Base-by-base conservation (phyloP, 2,113 vertebrate species). In the Mobula birostris region DNA sequence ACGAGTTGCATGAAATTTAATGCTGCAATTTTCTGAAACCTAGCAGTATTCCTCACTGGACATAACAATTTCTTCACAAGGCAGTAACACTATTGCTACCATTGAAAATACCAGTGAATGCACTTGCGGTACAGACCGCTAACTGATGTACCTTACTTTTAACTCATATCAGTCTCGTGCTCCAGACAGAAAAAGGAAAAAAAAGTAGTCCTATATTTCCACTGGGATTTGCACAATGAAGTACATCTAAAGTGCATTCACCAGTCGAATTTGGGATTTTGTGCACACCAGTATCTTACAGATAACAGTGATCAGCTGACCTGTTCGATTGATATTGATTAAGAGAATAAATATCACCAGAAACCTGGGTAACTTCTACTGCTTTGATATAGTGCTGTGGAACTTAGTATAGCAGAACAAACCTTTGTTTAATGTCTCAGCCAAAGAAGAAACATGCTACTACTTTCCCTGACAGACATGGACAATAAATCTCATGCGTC, bases 1-100 rank as follows among this genome's bases (percentile, higher is more conserved):
- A 56, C 7, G 80, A 83, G n/a, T 83, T 83, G 40, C 36, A 83
- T 83, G 9, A 92, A 72, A 92, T 92, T 92, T 74, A 21, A 21
- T 24, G 90, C 36, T 24, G 8, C 32, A 92, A 92, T 72, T 72
- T 92, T 72, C 66, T 70, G 63, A 91, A 70, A 40, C 12, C 66
- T 40, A 4, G 15, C n/a, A 48, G 36, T 72, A 72, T 48, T 48
- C 90, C 8, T 19, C 24, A 29, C 14, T 91, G n/a, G 61, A 40
- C 7, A 7, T 21, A 36, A 32, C 0, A 19, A 91, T 40, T 70
- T 70, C n/a, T n/a, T 32, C 32, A 40, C 70, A 12, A 8, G 19
- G 21, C 66, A 72, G 8, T 24, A 91, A 68, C 21, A 91, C n/a
- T 24, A 32, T 48, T 2, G 79, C 19, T 0, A 70, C 36, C 11